Conservation (phyloP, 2,113 vertebrate genomes). For the Entomyzon cyanotis region DNA sequence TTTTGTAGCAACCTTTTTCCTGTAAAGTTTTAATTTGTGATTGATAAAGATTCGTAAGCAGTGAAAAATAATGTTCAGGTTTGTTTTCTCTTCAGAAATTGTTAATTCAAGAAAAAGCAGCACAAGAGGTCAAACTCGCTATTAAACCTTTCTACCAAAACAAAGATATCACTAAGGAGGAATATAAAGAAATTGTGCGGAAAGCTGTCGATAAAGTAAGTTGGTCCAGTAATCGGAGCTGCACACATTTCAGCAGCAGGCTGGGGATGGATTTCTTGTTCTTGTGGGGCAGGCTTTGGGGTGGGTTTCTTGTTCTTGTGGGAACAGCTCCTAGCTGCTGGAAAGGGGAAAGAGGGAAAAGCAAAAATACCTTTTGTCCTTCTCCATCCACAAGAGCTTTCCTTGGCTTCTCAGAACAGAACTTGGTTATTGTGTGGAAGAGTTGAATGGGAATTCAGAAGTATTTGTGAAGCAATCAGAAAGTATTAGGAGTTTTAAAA, state of each 20-base stretch:
- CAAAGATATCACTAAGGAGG: slow-evolving; percentile 97
- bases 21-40: neutral
- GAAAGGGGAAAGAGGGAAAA: neutral
- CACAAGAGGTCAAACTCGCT: slow-evolving; percentile 93
- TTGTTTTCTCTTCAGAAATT: slow-evolving; percentile 80
- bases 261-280: neutral
- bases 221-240: neutral
- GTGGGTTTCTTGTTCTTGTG: neutral
- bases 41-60: neutral
- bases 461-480: neutral
- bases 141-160: slow-evolving; percentile 98
- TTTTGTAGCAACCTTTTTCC: neutral
- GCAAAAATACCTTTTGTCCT: neutral
- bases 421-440: neutral
- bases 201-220: slow-evolving; percentile 98
- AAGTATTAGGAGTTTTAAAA: neutral
- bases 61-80: neutral
- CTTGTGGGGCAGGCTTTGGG: neutral
- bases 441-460: neutral
- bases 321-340: neutral
- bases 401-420: neutral
- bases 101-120: slow-evolving; percentile 92
- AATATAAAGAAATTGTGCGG: slow-evolving; percentile 97
- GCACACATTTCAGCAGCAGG: fast-evolving
- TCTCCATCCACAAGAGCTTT: neutral